Conservation (phyloP, 1,140 invertebrate species). For the Drosophila subobscura region DNA sequence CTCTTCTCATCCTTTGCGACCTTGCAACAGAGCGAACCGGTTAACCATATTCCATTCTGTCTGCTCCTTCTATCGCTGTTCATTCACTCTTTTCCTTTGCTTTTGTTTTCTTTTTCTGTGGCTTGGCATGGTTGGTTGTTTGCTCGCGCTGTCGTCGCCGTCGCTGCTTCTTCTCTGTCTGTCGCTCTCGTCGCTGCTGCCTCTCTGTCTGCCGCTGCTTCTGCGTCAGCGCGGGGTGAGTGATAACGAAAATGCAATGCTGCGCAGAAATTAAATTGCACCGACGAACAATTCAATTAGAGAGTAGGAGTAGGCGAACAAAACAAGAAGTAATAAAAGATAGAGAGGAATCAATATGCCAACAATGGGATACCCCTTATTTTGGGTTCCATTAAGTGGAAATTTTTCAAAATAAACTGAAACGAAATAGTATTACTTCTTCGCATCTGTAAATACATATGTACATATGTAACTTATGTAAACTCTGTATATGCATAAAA, state of each 20-base stretch:
- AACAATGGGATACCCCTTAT: too few relatives aligned
- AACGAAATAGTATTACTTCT: too few relatives aligned
- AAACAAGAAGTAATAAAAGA: constrained; percentile 7
- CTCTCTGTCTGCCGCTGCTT: constrained; percentile 12
- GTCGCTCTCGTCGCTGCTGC: background rate
- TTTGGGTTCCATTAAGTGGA: too few relatives aligned
- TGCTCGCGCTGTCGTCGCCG: background rate
- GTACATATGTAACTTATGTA: too few relatives aligned
- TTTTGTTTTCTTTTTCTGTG: constrained; percentile 14
- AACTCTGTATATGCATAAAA: background rate
- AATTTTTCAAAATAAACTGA: too few relatives aligned
- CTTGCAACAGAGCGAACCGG: constrained; percentile 52
- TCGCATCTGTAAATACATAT: too few relatives aligned
- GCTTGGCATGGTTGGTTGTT: background rate
- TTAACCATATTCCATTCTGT: constrained; percentile 20
- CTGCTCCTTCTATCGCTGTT: constrained; percentile 1
- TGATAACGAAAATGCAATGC: constrained; percentile 48
- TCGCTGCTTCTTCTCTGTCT: constrained; percentile 18
- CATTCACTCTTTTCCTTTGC: constrained; percentile 15
- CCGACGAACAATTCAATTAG: constrained; percentile 70
- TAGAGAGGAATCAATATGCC: background rate
- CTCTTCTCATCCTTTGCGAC: constrained; percentile 20
- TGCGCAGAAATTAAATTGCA: constrained; percentile 65
- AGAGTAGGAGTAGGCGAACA: constrained; percentile 14
- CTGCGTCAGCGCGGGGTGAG: too few relatives aligned